Evolutionary conservation across 2,113 vertebrate genomes (phyloP), one percentile per base, ranked within the genome.

Genomic region (Phaetusa simplex): DNA sequence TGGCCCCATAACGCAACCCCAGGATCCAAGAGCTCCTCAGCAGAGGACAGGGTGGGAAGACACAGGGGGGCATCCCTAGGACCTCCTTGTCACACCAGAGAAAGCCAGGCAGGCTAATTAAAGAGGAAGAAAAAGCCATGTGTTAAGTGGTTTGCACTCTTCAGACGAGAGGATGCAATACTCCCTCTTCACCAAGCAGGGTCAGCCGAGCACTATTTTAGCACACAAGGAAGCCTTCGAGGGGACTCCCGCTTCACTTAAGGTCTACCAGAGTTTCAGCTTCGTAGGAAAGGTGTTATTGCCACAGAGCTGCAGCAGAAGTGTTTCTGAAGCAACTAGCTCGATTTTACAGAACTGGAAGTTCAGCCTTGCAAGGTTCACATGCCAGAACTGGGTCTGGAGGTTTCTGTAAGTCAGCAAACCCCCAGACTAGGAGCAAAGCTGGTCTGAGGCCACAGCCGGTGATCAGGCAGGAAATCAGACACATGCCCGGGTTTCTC

Each of bases 101-200:
- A 45, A 8, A 64, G 49, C 40, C 62, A 30, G 38, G 21, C 22
- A 40, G 56, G 24, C 27, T 34, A 2, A 32, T 4, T 5, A 3
- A 9, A 61, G 34, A 3, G 38, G 23, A 29, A 5, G 40, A 6
- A 19, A 34, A 29, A 30, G 1, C 12, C 19, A 0, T 0, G 21
- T 11, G 1, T 1, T 1, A 10, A 27, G 2, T 0, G 34, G 32
- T 49, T 3, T 18, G 36, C 50, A 2, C 27, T 24, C 42, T 19
- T 18, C 52, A 52, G 40, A 4, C 3, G 9, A 5, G 26, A 26
- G 65, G 36, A 5, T 97, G 94, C 93, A 97, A 19, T 93, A 30
- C 95, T 71, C 50, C 2, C 59, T 61, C 26, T 58, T 52, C 92
- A 40, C 95, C 97, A 15, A 93, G 89, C 77, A 94, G 96, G 34